phyloP scores from a whole-genome alignment of 2,797 vertebrate species.

The Loriculus beryllinus region DNA sequence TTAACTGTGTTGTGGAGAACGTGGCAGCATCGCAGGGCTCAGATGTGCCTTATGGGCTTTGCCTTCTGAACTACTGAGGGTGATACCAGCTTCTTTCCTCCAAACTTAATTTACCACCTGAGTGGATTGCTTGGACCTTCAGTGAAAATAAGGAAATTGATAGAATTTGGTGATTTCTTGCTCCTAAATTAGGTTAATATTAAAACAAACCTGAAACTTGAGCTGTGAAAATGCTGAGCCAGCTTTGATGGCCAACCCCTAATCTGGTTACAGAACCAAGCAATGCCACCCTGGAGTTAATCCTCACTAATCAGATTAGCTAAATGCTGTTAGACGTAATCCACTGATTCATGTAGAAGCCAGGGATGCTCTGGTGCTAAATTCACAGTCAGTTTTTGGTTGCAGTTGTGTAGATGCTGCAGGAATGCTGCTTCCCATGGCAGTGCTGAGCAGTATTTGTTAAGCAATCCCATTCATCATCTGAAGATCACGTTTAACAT shows the following conservation, averaged over 20 bases:
- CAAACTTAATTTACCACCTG: neutral
- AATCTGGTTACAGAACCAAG: neutral
- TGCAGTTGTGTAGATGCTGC: neutral
- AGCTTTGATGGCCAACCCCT: neutral
- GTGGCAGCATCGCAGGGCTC: neutral
- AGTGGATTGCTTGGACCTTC: neutral
- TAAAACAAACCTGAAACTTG: neutral
- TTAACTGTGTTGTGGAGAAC: fast-evolving
- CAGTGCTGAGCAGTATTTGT: neutral
- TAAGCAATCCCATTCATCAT: no score
- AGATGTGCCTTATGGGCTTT: neutral
- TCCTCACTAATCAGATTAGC: neutral
- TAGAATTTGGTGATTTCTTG: neutral
- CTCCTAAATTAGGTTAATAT: neutral
- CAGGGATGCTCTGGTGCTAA: neutral
- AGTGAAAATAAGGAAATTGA: no score
- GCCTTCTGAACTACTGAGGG: neutral
- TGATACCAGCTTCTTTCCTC: neutral
- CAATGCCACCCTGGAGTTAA: neutral
- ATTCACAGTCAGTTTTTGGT: neutral
- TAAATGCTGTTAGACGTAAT: neutral
- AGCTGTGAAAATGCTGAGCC: neutral
- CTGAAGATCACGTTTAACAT: neutral
- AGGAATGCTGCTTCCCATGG: neutral
- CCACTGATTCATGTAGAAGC: neutral